Conservation (phyloP, 2,888 invertebrate genomes). For the Sarcophaga subvicina region DNA sequence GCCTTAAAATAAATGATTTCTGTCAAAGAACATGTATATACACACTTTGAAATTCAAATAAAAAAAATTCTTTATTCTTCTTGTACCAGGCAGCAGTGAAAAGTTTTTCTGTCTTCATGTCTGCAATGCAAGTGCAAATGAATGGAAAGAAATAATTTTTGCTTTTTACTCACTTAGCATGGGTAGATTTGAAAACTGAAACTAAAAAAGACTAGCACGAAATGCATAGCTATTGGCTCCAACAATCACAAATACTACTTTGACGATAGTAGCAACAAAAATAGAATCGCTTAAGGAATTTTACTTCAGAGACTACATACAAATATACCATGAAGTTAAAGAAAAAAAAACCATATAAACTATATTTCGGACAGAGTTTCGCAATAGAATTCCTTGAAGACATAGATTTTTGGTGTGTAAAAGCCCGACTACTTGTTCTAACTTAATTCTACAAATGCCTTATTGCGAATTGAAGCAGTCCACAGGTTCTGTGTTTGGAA, state of each 20-base stretch:
- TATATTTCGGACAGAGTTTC: conserved; percentile 1
- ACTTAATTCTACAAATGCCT: no score
- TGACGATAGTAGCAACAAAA: conserved; percentile 7
- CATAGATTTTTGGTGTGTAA: no score
- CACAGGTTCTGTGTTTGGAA: no score
- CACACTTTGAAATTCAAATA: neutral
- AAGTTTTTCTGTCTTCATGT: conserved; percentile 26
- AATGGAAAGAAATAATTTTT: neutral
- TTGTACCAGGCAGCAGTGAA: conserved; percentile 4
- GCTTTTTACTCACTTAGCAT: no score
- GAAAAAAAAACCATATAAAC: neutral
- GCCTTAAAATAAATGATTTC: conserved; percentile 50
- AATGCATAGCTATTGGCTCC: neutral
- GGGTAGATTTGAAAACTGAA: no score
- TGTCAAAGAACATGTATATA: conserved; percentile 23
- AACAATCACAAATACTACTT: neutral
- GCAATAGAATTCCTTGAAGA: neutral
- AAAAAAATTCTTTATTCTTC: conserved; percentile 20
- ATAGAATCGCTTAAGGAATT: conserved; percentile 42
- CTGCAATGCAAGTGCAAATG: conserved; percentile 22
- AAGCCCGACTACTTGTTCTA: neutral
- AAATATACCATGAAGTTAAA: conserved; percentile 29
- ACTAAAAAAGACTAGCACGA: neutral
- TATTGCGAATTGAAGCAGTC: no score
- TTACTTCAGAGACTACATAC: conserved; percentile 52